Percentiles rank a stretch among this genome's conserved stretches.
phyloP scores from a whole-genome alignment of 1,140 invertebrate genomes.

The Zaprionus inermis region DNA sequence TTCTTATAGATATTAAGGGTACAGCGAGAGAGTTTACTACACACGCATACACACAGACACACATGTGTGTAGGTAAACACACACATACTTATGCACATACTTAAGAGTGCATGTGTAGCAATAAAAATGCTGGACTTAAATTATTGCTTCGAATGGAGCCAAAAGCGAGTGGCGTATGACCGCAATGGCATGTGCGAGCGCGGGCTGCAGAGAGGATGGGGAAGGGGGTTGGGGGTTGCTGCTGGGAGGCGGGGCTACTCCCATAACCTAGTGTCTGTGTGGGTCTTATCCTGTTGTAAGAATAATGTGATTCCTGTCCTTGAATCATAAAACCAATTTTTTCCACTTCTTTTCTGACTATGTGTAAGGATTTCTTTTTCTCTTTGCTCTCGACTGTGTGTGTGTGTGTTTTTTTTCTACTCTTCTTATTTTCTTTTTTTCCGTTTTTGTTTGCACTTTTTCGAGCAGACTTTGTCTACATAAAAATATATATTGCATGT shows the following conservation, averaged over 20 bases:
- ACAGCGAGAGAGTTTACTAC: constrained; percentile 6
- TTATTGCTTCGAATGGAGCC: constrained; percentile 76
- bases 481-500: constrained; percentile 78
- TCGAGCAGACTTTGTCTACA: constrained; percentile 79
- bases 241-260: constrained; percentile 36
- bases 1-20: constrained; percentile 2
- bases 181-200: constrained; percentile 55
- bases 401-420: constrained; percentile 33
- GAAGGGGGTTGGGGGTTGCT: constrained; percentile 7
- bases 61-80: constrained; percentile 38
- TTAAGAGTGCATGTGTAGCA: constrained; percentile 68
- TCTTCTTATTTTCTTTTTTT: constrained; percentile 59
- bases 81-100: constrained; percentile 43
- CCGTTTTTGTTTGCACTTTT: constrained; percentile 79
- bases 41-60: constrained; percentile 9
- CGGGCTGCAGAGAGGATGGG: constrained; percentile 34
- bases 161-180: constrained; percentile 61
- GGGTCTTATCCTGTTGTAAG: constrained; percentile 75
- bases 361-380: constrained; percentile 58
- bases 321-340: constrained; percentile 82
- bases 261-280: constrained; percentile 72
- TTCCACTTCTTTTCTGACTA: constrained; percentile 68
- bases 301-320: constrained; percentile 83
- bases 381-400: constrained; percentile 26
- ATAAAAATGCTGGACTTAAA: constrained; percentile 82